A percentile compares a stretch with the other conserved stretches of the same genome.
Evolutionary conservation across 2,113 vertebrate genomes (phyloP).

Genomic region (Callopanchax toddi): DNA sequence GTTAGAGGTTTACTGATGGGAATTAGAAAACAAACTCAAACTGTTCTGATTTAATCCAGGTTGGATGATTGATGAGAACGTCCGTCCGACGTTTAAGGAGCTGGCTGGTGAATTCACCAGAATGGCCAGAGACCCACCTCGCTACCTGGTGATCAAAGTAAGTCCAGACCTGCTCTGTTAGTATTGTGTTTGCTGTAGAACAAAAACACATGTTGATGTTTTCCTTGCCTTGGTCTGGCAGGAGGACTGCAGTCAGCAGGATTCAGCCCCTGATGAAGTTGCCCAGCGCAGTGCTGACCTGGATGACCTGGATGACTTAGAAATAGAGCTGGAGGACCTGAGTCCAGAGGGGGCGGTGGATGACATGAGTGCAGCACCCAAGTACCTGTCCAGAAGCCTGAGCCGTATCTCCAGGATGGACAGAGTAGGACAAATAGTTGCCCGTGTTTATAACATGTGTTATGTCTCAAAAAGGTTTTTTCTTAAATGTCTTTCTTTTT

Average conservation of each 20-base stretch:
- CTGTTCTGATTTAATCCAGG: slow-evolving; percentile 70
- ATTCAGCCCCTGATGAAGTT: slow-evolving; percentile 75
- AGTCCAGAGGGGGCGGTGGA: slow-evolving; percentile 68
- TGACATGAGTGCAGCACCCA: slow-evolving; percentile 48
- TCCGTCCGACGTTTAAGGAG: slow-evolving; percentile 94
- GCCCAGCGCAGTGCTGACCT: slow-evolving; percentile 82
- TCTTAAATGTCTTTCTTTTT: background rate
- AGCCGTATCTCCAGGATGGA: slow-evolving; percentile 71
- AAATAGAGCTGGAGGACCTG: slow-evolving; percentile 80
- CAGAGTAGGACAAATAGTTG: slow-evolving; percentile 50
- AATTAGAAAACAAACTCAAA: background rate
- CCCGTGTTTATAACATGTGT: background rate
- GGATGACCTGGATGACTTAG: slow-evolving; percentile 82
- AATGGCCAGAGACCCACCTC: slow-evolving; percentile 93
- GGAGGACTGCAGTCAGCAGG: slow-evolving; percentile 79
- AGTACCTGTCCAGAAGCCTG: slow-evolving; percentile 68
- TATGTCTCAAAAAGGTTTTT: background rate
- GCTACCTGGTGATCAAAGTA: slow-evolving; percentile 93
- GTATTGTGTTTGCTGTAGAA: too few species aligned
- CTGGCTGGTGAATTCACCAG: slow-evolving; percentile 92
- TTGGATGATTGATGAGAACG: slow-evolving; percentile 98
- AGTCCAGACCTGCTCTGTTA: slow-evolving; percentile 25
- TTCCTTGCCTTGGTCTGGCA: slow-evolving; percentile 23
- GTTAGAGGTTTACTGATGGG: background rate
- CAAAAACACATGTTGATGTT: background rate